Conservation (phyloP, 1,140 invertebrate species). For the Tetranychus cinnabarinus region DNA sequence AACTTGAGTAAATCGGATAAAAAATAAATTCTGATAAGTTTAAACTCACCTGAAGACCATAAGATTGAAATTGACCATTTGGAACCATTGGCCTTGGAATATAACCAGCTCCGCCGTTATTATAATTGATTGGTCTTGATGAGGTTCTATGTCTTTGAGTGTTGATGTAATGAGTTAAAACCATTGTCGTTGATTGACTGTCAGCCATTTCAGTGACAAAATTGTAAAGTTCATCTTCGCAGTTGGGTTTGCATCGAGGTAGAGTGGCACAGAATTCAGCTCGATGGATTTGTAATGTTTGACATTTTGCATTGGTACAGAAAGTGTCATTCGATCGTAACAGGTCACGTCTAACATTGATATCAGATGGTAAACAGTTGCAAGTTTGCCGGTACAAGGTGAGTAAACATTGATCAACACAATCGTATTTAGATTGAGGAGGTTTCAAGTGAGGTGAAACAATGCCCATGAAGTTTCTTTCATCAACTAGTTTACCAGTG, state of each 20-base stretch:
- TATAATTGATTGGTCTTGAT: not conserved
- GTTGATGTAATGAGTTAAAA: not conserved
- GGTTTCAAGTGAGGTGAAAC: not conserved
- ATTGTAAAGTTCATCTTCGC: not conserved
- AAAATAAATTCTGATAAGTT: not conserved
- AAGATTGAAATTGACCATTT: not conserved
- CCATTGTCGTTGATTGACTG: not conserved
- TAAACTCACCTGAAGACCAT: not conserved
- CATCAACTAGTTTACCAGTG: too few species aligned
- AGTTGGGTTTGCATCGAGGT: not conserved
- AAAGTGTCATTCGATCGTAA: not conserved
- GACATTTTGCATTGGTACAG: not conserved
- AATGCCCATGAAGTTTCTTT: not conserved
- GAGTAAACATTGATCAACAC: not conserved
- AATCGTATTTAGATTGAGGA: not conserved
- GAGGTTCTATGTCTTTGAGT: not conserved
- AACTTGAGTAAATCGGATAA: not conserved
- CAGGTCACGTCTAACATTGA: not conserved
- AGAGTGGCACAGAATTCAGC: not conserved
- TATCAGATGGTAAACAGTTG: not conserved
- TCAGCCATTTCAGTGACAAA: not conserved
- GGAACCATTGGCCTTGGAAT: not conserved
- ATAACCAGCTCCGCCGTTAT: not conserved
- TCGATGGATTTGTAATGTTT: not conserved
- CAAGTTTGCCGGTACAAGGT: not conserved